Base-by-base conservation (phyloP, 2,113 vertebrate species). In the Malurus melanocephalus region DNA sequence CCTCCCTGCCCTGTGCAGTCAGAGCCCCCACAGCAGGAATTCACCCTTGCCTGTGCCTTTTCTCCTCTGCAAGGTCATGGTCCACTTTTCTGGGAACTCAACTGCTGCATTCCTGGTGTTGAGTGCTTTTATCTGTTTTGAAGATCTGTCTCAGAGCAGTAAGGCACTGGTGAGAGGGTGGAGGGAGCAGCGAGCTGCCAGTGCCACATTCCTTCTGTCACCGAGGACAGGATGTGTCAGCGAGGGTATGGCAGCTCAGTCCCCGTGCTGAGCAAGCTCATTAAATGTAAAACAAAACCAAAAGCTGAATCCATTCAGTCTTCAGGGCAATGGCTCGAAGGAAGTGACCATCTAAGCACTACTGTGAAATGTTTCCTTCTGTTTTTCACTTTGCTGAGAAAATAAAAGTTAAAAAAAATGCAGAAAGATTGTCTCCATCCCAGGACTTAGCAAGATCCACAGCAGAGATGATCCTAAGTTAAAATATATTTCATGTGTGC, bases 211-310 rank as follows among this genome's bases (percentile, higher is more conserved):
- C 77, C 10, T 90, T 42, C 66, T 92, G 77, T 51, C 69, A 60
- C 42, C 0, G 65, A 90, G 77, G 88, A 94, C 89, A 93, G 84
- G 53, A 95, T 52, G 53, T 88, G 83, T 94, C 92, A 94, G 83
- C 86, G 33, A 32, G 57, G 73, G 68, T 60, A 92, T 30, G 69
- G 91, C 74, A 95, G 77, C 69, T 86, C 80, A 72, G 61, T 2
- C 49, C 77, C 32, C 51, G 43, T 2, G 1, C 21, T 78, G 56
- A 86, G n/a, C 61, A 80, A 80, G 45, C 5, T 80, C 48, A 35
- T 91, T 88, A 86, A 61, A 23, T 49, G 92, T 86, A 94, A 94
- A 94, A 80, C 57, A 90, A 94, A 93, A 80, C 88, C 83, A 93
- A 88, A 88, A 78, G 32, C 27, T 86, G 69, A 48, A 80, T 33